Evolutionary conservation across 2,113 vertebrate genomes (phyloP).

Genomic region (Phocoena phocoena): DNA sequence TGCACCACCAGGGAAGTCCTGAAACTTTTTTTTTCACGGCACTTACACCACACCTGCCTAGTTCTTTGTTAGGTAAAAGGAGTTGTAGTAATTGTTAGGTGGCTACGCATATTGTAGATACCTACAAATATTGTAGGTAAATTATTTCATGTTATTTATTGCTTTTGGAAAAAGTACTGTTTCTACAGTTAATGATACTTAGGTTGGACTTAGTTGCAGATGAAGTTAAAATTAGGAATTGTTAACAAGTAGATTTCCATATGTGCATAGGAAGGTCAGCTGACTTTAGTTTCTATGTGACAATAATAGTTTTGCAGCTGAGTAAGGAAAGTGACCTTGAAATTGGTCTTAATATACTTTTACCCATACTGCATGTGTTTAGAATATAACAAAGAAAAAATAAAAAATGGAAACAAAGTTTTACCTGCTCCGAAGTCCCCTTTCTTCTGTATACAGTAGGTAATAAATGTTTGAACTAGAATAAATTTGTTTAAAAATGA

Average conservation of each 20-base stretch:
- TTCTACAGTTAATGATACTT: not conserved
- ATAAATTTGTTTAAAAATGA: not conserved
- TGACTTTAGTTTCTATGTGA: slow-evolving; percentile 17
- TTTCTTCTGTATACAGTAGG: not conserved
- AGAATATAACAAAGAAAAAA: not conserved
- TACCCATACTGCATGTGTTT: not conserved
- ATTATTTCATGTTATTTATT: slow-evolving; percentile 14
- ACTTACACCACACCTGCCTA: not conserved
- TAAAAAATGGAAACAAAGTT: not conserved
- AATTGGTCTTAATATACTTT: slow-evolving; percentile 13
- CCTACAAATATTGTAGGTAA: not conserved
- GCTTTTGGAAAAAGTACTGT: not conserved
- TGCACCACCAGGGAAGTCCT: too few relatives aligned
- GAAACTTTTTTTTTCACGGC: not conserved
- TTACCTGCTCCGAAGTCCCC: not conserved
- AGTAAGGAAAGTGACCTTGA: not conserved
- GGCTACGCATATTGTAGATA: not conserved
- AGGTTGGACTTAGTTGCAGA: slow-evolving; percentile 4
- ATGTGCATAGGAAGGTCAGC: not conserved
- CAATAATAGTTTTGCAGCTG: not conserved
- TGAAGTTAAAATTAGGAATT: slow-evolving; percentile 32
- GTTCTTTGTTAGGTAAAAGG: not conserved
- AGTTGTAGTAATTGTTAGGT: not conserved
- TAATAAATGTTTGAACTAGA: not conserved
- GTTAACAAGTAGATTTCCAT: not conserved